phyloP scores from a whole-genome alignment of 2,113 vertebrate species.

The Phodopus roborovskii region DNA sequence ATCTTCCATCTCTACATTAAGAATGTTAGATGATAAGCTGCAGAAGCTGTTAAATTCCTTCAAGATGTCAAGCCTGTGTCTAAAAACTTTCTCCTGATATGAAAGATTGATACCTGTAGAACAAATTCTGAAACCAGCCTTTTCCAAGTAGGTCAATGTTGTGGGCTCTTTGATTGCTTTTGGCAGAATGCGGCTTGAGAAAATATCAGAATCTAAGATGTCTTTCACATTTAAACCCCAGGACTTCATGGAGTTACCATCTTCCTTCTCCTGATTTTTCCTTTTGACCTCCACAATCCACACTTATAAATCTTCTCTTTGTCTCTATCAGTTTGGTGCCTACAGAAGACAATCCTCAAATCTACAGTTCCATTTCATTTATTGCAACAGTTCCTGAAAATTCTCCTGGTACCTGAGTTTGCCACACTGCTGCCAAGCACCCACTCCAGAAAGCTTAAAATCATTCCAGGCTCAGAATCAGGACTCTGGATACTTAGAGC shows the following conservation, averaged over 20 bases:
- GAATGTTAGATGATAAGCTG: background rate
- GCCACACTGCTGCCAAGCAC: background rate
- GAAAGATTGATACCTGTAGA: background rate
- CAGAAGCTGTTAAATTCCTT: constrained; percentile 11
- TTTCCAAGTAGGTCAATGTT: background rate
- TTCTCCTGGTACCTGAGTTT: background rate
- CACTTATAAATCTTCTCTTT: background rate
- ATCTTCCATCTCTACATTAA: background rate
- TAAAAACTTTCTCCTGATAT: background rate
- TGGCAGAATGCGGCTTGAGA: background rate
- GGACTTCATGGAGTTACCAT: background rate
- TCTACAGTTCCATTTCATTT: background rate
- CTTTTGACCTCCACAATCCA: background rate
- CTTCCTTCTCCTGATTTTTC: background rate
- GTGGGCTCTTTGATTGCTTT: background rate
- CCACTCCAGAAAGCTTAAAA: background rate
- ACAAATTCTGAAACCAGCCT: background rate
- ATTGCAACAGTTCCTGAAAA: background rate
- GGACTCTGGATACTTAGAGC: background rate
- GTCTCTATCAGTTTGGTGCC: background rate
- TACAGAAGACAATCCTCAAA: background rate
- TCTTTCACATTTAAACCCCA: background rate
- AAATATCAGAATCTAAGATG: background rate
- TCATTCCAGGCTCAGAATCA: background rate
- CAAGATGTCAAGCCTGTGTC: background rate